Conservation (phyloP, 2,888 invertebrate species). For the Latheticus oryzae region DNA sequence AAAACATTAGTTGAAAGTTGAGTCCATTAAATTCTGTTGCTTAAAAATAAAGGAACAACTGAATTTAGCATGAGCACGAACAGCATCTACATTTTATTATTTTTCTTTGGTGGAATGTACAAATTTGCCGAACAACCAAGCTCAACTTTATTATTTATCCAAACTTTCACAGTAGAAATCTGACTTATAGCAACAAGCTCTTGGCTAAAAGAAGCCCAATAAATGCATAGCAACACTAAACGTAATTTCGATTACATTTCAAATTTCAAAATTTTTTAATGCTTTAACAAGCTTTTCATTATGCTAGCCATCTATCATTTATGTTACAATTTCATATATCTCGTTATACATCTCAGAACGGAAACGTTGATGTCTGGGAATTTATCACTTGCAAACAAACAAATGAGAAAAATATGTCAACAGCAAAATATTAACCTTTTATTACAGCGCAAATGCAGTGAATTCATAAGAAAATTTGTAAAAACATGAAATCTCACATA, state of each 20-base stretch:
- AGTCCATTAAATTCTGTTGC: slow-evolving; percentile 18
- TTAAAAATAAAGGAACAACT: slow-evolving; percentile 8
- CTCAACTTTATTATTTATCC: background rate
- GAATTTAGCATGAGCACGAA: background rate
- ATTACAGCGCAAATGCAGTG: too few relatives aligned
- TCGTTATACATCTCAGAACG: slow-evolving; percentile 2
- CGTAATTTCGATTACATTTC: too few relatives aligned
- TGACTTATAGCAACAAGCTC: background rate
- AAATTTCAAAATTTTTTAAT: too few relatives aligned
- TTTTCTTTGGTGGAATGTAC: background rate
- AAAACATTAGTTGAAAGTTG: slow-evolving; percentile 28
- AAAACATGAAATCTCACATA: too few relatives aligned
- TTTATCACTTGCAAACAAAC: slow-evolving; percentile 20
- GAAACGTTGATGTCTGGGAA: slow-evolving; percentile 19
- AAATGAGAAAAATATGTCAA: background rate
- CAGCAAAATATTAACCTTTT: too few relatives aligned
- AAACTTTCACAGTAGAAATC: background rate
- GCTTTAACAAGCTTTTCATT: too few relatives aligned
- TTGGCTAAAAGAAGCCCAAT: background rate
- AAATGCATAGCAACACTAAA: background rate
- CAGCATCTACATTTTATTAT: background rate
- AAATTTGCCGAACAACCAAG: slow-evolving; percentile 1
- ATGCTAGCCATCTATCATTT: slow-evolving; percentile 14
- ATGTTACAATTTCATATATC: slow-evolving; percentile 19
- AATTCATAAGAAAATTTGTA: too few relatives aligned